Percentiles rank a stretch among this genome's conserved stretches.
Conservation (phyloP, 2,113 vertebrate genomes). For the Notothenia coriiceps region DNA sequence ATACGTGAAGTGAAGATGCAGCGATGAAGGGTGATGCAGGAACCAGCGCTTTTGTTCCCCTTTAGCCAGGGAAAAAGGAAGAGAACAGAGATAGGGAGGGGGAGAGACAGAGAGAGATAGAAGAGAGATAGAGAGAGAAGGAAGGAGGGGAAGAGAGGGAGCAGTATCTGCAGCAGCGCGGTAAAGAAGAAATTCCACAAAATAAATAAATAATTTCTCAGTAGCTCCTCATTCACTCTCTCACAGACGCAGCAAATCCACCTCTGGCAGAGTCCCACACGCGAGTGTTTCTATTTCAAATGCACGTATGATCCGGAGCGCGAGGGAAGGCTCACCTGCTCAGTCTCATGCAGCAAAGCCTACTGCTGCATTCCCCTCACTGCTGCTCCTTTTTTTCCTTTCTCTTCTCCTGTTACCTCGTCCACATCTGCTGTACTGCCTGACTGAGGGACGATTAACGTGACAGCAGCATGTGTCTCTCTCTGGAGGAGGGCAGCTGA, state of each 20-base stretch:
- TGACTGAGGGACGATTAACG: conserved; percentile 50
- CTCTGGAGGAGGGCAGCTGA: conserved; percentile 61
- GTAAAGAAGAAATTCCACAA: conserved; percentile 79
- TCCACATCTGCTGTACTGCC: conserved; percentile 52
- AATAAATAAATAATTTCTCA: conserved; percentile 83
- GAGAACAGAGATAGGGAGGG: conserved; percentile 47
- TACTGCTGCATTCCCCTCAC: conserved; percentile 76
- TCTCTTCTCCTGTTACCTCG: conserved; percentile 59
- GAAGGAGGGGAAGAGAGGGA: conserved; percentile 46
- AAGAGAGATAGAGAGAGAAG: neutral
- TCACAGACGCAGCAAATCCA: conserved; percentile 63
- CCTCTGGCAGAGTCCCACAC: conserved; percentile 66
- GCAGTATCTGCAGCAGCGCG: conserved; percentile 82
- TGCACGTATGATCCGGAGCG: conserved; percentile 44
- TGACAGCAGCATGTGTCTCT: conserved; percentile 49
- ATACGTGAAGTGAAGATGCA: conserved; percentile 38
- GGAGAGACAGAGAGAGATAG: conserved; percentile 27
- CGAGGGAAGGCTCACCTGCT: too few relatives aligned
- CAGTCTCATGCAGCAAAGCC: conserved; percentile 72
- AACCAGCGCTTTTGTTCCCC: conserved; percentile 74
- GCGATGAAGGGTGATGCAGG: conserved; percentile 65
- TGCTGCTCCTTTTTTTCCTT: conserved; percentile 60
- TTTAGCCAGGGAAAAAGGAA: conserved; percentile 59
- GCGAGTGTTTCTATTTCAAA: conserved; percentile 57
- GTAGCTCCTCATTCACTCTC: conserved; percentile 69